phyloP scores from a whole-genome alignment of 2,113 vertebrate genomes.

The Gavia stellata region DNA sequence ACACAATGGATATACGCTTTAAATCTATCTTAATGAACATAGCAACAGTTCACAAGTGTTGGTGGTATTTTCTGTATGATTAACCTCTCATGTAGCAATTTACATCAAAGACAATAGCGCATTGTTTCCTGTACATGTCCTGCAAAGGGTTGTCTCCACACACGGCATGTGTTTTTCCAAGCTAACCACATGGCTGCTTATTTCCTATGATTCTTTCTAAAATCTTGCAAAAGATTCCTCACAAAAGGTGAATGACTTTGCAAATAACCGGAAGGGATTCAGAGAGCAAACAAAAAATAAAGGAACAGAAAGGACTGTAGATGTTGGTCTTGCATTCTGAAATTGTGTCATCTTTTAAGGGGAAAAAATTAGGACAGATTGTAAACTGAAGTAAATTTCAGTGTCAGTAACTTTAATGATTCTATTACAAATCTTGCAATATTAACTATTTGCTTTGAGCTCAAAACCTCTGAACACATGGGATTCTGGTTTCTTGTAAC shows the following conservation, averaged over 20 bases:
- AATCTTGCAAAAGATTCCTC: neutral
- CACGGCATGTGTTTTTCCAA: neutral
- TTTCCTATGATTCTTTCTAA: neutral
- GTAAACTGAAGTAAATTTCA: neutral
- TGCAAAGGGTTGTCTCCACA: neutral
- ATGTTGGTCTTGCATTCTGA: neutral
- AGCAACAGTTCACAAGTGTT: neutral
- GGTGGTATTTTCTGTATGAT: neutral
- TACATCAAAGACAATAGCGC: neutral
- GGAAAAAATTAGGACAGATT: neutral
- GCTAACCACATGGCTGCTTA: neutral
- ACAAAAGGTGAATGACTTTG: neutral
- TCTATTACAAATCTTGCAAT: neutral
- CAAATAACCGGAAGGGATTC: neutral
- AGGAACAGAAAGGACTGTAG: neutral
- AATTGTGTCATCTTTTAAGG: neutral
- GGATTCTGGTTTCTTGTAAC: neutral
- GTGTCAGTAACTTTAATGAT: neutral
- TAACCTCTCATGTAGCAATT: neutral
- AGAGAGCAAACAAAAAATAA: neutral
- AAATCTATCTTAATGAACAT: neutral
- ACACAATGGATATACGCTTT: neutral
- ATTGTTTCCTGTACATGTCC: neutral
- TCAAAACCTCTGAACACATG: neutral
- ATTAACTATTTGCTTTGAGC: neutral